Evolutionary conservation across 2,113 vertebrate species (phyloP), one percentile per base, ranked within the genome.

Genomic region (Oncorhynchus nerka): DNA sequence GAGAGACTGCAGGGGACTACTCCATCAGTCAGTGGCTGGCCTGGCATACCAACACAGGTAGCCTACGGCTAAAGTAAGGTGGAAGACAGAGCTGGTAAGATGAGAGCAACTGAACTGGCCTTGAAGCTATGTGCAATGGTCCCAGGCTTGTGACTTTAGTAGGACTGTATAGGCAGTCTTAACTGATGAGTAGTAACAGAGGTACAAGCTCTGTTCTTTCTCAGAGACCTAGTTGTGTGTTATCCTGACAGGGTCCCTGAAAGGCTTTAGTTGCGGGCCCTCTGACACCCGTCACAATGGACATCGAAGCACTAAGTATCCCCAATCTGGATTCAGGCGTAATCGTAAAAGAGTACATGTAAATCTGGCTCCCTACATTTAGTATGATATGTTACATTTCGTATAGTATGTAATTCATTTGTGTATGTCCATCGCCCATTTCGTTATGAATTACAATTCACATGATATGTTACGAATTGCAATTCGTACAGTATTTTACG

Each of bases 1-100:
- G 89, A 22, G 30, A 85, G 89, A 84, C 82, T 67, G 75, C 55
- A 86, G 86, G 83, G 4, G 55, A 57, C 55, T 16, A 22, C 59
- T 74, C 75, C 73, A 55, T 55, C 5, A 19, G 51, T 55, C 75
- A 87, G 79, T 49, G 81, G 87, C 85, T 87, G 51, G 78, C 79
- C 81, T 62, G 64, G 79, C 70, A 26, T 71, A 76, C 79, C 75
- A 73, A 69, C 64, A 28, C 75, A 81, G 80, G 81, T 80, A 85
- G 75, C 68, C 57, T 66, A 22, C 30, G 16, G 55, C 22, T 3
- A 81, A 13, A 68, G 24, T 57, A 48, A 74, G 70, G 81, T 55
- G 20, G 13, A 65, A 70, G 73, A 82, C 75, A 77, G 34, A 22
- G 30, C 59, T 62, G 59, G 16, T 55, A 19, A 55, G 51, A 16